Percentiles rank a stretch among this genome's conserved stretches.
phyloP scores from a whole-genome alignment of 1,140 invertebrate genomes.

The Camponotus pennsylvanicus region DNA sequence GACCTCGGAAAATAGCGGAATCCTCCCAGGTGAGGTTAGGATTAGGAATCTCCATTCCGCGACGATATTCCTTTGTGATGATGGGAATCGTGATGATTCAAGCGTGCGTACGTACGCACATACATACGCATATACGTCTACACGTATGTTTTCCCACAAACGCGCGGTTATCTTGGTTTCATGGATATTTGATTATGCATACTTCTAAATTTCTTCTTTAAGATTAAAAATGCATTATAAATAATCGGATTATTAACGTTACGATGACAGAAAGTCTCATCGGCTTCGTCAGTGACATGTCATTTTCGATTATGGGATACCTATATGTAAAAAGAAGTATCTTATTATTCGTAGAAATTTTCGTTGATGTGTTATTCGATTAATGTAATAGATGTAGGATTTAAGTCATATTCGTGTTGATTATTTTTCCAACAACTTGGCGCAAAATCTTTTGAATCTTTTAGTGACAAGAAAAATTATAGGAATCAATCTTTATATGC shows the following conservation, averaged over 20 bases:
- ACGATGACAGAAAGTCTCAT: neutral
- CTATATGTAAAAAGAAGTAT: neutral
- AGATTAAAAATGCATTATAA: neutral
- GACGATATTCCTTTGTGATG: conserved; percentile 28
- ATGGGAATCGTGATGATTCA: neutral
- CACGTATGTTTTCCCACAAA: neutral
- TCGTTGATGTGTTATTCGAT: neutral
- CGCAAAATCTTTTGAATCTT: no score
- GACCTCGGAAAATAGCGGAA: conserved; percentile 15
- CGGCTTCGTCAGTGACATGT: neutral
- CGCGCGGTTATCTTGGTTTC: neutral
- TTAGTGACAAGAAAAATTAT: no score
- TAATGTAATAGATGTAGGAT: neutral
- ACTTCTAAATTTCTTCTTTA: neutral
- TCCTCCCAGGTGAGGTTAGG: conserved; percentile 69
- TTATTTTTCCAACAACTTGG: no score
- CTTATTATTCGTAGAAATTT: neutral
- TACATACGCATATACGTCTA: neutral
- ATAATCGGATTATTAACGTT: neutral
- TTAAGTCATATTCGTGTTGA: no score
- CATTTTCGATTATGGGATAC: neutral
- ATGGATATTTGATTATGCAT: neutral
- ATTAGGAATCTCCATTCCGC: neutral
- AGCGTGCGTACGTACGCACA: neutral
- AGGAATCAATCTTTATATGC: no score